phyloP scores from a whole-genome alignment of 2,888 invertebrate species.

The Perithous albicinctus region DNA sequence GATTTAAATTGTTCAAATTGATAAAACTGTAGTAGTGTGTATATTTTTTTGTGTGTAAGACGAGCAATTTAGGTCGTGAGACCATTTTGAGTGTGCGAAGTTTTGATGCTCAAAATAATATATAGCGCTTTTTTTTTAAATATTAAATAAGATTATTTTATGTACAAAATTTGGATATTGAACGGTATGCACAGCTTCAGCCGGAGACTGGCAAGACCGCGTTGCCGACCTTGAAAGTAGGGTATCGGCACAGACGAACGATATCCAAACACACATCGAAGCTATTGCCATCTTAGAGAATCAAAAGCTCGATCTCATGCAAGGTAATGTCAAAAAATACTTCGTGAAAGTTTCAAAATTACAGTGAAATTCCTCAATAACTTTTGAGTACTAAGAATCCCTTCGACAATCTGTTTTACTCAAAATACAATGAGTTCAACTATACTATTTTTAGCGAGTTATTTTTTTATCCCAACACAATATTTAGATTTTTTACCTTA shows the following conservation, averaged over 20 bases:
- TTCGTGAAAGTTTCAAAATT: background rate
- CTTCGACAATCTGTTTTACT: no score
- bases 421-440: no score
- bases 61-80: background rate
- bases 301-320: conserved; percentile 89
- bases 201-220: conserved; percentile 81
- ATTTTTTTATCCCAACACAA: no score
- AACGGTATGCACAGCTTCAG: conserved; percentile 81
- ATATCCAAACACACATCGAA: conserved; percentile 86
- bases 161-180: conserved; percentile 77
- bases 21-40: conserved; percentile 1
- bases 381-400: no score
- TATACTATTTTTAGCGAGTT: no score
- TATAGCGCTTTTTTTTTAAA: conserved; percentile 12
- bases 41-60: conserved; percentile 14
- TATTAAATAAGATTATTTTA: conserved; percentile 51
- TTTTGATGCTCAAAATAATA: conserved; percentile 3
- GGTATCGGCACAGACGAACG: conserved; percentile 79
- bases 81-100: conserved; percentile 5
- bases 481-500: no score
- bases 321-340: conserved; percentile 85
- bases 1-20: background rate
- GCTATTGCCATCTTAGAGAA: conserved; percentile 88
- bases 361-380: no score
- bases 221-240: conserved; percentile 81